Conservation (phyloP, 2,113 vertebrate species). For the Dipodomys spectabilis region DNA sequence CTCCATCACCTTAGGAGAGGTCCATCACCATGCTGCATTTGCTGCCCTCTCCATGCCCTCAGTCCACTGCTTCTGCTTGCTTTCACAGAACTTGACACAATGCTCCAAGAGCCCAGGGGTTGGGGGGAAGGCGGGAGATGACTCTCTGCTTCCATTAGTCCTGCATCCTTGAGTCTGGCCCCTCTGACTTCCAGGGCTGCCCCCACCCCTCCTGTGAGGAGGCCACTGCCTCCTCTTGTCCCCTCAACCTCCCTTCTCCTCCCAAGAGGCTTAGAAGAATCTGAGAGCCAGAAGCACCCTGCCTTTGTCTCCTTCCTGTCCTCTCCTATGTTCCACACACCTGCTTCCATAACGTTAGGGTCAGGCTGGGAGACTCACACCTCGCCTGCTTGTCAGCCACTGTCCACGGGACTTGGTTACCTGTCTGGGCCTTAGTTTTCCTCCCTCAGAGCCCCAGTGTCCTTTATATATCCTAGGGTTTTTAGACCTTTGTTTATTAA, state of each 20-base stretch:
- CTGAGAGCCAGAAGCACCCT: background rate
- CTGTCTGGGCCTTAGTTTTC: background rate
- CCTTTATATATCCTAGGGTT: background rate
- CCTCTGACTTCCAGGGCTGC: background rate
- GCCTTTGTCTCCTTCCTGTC: background rate
- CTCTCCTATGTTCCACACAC: accelerated
- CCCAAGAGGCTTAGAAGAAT: background rate
- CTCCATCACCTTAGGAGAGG: background rate
- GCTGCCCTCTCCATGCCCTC: background rate
- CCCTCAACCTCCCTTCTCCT: background rate
- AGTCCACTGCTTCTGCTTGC: slow-evolving; percentile 54
- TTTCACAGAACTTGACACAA: slow-evolving; percentile 5
- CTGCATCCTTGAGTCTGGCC: background rate
- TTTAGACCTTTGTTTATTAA: background rate
- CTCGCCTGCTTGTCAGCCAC: background rate
- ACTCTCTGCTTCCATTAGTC: background rate
- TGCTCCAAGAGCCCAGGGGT: background rate
- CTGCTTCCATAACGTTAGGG: background rate
- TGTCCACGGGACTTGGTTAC: background rate
- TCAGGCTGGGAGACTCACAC: background rate
- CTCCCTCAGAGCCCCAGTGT: background rate
- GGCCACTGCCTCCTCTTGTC: background rate
- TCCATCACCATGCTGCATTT: slow-evolving; percentile 58
- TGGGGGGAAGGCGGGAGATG: background rate
- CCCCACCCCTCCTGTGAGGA: background rate